Percentiles rank a stretch among this genome's conserved stretches.
Evolutionary conservation across 1,140 invertebrate genomes (phyloP).

Genomic region (Centruroides vittatus): DNA sequence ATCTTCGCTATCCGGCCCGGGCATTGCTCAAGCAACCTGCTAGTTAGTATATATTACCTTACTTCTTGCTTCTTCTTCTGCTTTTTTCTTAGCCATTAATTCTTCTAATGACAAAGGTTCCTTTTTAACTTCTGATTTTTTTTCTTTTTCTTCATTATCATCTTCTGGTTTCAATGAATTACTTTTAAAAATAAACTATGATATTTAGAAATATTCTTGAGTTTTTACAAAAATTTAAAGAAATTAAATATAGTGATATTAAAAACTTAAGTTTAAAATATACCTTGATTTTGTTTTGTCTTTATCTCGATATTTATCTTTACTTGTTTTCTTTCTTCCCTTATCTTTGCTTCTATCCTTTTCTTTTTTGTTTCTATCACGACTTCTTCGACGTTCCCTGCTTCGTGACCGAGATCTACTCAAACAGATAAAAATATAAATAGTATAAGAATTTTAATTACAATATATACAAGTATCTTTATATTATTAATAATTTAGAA

Average conservation of each 20-base stretch:
- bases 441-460: background rate
- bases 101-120: conserved; percentile 94
- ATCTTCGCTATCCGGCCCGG: too few relatives aligned
- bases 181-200: too few relatives aligned
- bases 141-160: conserved; percentile 21
- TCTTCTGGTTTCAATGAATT: conserved; percentile 6
- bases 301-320: conserved; percentile 28
- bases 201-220: too few relatives aligned
- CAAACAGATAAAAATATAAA: background rate
- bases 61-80: conserved; percentile 79
- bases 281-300: conserved; percentile 17
- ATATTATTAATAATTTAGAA: too few relatives aligned
- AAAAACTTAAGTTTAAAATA: background rate
- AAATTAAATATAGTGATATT: too few relatives aligned
- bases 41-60: conserved; percentile 41
- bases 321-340: conserved; percentile 25
- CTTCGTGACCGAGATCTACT: conserved; percentile 12
- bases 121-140: conserved; percentile 40
- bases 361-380: background rate
- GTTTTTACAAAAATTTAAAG: too few relatives aligned
- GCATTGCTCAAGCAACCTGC: too few relatives aligned
- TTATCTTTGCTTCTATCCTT: conserved; percentile 11
- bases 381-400: conserved; percentile 9
- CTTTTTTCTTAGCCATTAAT: conserved; percentile 86
- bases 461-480: background rate